Evolutionary conservation across 2,113 vertebrate species (phyloP).

Genomic region (Balaeniceps rex): DNA sequence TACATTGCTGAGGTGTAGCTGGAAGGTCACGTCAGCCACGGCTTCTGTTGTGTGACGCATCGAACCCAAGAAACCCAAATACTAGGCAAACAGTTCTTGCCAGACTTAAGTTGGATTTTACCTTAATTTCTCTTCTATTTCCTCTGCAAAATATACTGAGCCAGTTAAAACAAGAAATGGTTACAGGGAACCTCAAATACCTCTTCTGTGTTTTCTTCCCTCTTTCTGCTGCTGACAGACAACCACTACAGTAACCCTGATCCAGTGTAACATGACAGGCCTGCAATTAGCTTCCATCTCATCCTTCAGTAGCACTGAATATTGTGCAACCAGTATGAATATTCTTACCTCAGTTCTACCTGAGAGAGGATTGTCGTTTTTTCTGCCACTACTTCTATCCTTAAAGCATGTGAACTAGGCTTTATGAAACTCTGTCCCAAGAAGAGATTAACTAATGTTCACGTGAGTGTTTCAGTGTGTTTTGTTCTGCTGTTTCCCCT

Average conservation of each 20-base stretch:
- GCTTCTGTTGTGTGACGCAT: not conserved
- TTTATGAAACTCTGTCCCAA: not conserved
- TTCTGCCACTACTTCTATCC: not conserved
- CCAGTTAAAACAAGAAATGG: not conserved
- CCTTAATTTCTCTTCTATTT: not conserved
- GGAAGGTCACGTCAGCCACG: not conserved
- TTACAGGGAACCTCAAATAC: not conserved
- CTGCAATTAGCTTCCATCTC: not conserved
- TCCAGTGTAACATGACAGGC: fast-evolving
- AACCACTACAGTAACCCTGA: not conserved
- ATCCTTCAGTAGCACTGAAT: not conserved
- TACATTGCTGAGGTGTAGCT: not conserved
- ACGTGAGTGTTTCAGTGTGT: constrained; percentile 56
- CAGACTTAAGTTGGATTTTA: not conserved
- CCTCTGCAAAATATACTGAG: not conserved
- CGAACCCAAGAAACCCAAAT: not conserved
- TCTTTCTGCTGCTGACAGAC: not conserved
- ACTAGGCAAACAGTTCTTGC: too few relatives aligned
- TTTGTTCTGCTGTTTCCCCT: constrained; percentile 60
- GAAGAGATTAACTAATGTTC: constrained; percentile 27
- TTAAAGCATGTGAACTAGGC: not conserved
- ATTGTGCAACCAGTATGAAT: fast-evolving
- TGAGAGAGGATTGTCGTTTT: not conserved
- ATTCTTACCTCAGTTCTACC: not conserved
- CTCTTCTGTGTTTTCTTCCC: not conserved